These are phyloP conservation scores for Tenodera sinensis DNA, from an alignment of 2,888 invertebrate species.

Conservation along the genomic window DNA sequence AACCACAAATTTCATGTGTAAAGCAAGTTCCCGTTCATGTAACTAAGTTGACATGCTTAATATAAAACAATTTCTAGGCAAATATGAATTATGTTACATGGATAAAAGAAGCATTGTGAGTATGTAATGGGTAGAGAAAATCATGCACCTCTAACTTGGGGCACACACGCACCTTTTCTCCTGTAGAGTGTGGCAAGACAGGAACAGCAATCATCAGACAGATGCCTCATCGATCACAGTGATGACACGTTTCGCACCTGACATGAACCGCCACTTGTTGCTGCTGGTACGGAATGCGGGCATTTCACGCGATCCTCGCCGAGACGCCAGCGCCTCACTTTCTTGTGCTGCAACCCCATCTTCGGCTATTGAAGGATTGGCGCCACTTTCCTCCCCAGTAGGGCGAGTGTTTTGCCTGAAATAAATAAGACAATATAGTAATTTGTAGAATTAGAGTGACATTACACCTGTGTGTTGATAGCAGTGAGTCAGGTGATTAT, in stretches of 20 bases:
- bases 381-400: neutral
- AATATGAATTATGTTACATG: too few species aligned
- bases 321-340: conserved; percentile 39
- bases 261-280: conserved; percentile 47
- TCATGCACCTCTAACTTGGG: too few species aligned
- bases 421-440: neutral
- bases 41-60: too few species aligned
- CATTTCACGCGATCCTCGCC: conserved; percentile 42
- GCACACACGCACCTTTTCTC: neutral
- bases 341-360: neutral
- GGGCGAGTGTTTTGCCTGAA: conserved; percentile 2
- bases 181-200: neutral
- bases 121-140: too few species aligned
- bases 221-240: conserved; percentile 74
- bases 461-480: too few species aligned
- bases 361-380: neutral
- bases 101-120: too few species aligned
- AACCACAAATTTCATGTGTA: too few species aligned
- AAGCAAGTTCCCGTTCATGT: too few species aligned
- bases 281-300: conserved; percentile 47
- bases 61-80: too few species aligned
- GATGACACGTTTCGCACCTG: conserved; percentile 59
- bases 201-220: conserved; percentile 37
- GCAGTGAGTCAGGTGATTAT: too few species aligned
- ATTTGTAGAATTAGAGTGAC: too few species aligned